A percentile compares a stretch with the other conserved stretches of the same genome.
phyloP scores from a whole-genome alignment of 2,797 vertebrate genomes.

The Spea hammondii region DNA sequence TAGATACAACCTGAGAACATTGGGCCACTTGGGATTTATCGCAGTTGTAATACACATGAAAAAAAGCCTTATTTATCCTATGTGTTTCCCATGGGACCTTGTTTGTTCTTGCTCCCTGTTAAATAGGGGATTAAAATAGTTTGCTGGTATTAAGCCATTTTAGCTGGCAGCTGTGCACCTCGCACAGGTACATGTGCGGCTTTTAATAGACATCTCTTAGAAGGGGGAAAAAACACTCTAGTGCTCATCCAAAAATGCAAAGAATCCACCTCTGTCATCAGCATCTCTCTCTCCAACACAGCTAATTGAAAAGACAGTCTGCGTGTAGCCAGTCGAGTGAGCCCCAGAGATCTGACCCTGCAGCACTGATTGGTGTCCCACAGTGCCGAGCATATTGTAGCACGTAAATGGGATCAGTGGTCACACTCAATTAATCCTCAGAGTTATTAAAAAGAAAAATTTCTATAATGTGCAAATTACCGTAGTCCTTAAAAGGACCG shows the following conservation, averaged over 20 bases:
- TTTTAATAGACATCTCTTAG: conserved; percentile 38
- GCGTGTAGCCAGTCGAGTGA: conserved; percentile 30
- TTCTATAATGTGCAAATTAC: conserved; percentile 36
- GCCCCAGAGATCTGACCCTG: conserved; percentile 37
- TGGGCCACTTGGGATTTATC: conserved; percentile 1
- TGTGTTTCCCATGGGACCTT: conserved; percentile 30
- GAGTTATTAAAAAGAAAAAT: conserved; percentile 33
- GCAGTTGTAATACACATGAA: conserved; percentile 27
- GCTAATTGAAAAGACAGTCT: conserved; percentile 49
- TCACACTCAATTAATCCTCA: conserved; percentile 35
- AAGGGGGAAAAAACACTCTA: conserved; percentile 27
- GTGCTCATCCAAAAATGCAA: conserved; percentile 45
- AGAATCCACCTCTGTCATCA: conserved; percentile 49
- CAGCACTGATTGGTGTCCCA: conserved; percentile 43
- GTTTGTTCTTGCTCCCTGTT: conserved; percentile 27
- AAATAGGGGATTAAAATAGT: conserved; percentile 48
- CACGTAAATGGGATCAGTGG: conserved; percentile 29
- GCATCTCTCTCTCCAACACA: conserved; percentile 40
- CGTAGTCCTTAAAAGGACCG: conserved; percentile 11
- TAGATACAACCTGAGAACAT: conserved; percentile 15
- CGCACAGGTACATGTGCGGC: conserved; percentile 36
- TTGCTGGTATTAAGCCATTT: conserved; percentile 45
- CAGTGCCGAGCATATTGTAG: conserved; percentile 31
- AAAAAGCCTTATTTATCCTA: conserved; percentile 33
- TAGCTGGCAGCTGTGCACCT: conserved; percentile 37